A percentile compares a stretch with the other conserved stretches of the same genome.
These are phyloP conservation scores for Agrilus biguttatus DNA, from an alignment of 2,888 invertebrate genomes.

Conservation along the genomic window DNA sequence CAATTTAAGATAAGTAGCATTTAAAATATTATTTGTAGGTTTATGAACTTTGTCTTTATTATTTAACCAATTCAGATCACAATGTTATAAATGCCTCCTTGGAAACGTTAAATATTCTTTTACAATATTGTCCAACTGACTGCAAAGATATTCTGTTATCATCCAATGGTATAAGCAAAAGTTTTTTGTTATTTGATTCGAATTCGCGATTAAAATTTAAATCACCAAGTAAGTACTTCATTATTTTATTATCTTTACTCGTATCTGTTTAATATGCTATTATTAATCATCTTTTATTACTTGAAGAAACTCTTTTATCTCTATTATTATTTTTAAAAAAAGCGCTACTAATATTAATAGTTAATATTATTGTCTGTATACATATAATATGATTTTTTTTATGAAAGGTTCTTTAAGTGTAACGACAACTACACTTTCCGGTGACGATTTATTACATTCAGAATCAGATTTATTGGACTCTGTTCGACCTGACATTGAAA, in stretches of 20 bases:
- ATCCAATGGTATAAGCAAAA: conserved; percentile 29
- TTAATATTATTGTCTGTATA: too few relatives aligned
- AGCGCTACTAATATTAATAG: too few relatives aligned
- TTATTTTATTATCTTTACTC: neutral
- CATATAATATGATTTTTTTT: conserved; percentile 2
- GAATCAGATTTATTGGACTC: conserved; percentile 26
- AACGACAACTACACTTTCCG: conserved; percentile 23
- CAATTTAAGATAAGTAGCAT: conserved; percentile 13
- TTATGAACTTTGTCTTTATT: conserved; percentile 62
- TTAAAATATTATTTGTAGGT: conserved; percentile 44
- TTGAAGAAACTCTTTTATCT: too few relatives aligned
- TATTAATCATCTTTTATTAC: neutral
- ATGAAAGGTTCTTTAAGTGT: conserved; percentile 33
- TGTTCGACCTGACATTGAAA: conserved; percentile 25
- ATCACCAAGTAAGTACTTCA: conserved; percentile 38
- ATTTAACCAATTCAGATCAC: conserved; percentile 60
- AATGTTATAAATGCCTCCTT: conserved; percentile 78
- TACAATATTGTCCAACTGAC: conserved; percentile 38
- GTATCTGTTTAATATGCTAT: conserved; percentile 1
- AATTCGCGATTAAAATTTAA: conserved; percentile 31
- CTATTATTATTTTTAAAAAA: neutral
- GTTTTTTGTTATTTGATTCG: conserved; percentile 26
- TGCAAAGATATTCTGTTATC: conserved; percentile 40
- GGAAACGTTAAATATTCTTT: conserved; percentile 55
- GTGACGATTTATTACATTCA: conserved; percentile 25